Base-by-base conservation (phyloP, 2,888 invertebrate species). In the Malthinus flaveolus region DNA sequence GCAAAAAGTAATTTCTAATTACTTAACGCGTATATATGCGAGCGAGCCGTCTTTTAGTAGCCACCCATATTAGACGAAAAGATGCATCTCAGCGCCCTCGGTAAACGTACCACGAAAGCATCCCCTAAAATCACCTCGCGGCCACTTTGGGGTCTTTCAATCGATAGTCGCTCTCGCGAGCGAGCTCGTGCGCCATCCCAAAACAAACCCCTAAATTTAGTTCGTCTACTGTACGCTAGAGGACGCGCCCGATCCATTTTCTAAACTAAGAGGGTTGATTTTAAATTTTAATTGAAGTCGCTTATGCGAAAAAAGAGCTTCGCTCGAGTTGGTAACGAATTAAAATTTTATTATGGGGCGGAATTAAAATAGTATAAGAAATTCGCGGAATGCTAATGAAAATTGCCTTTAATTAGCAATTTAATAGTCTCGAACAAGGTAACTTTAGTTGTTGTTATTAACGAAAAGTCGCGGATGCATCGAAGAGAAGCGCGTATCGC, bases 141-240 rank as follows among this genome's bases (percentile, higher is more conserved):
- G 7, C 13, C 12, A 39, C 9, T 42, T 23, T 13, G 9, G 23
- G 39, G 39, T 13, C 15, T 15, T 12, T 1, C 13, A 15, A 5
- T 23, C 23, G 23, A 23, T 23, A 23, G 23, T 23, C 5, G 5
- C 35, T 35, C 3, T 11, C 5, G 6, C 5, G 6, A n/a, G 39
- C 6, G n/a, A 42, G 39, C n/a, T n/a, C 12, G 39, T 42, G 39
- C 39, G 39, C 39, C 23, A 42, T 5, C 52, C 53, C 23, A 61
- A 61, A 62, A 15, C 50, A 32, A 64, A 63, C 70, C 73, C 73
- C 73, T 63, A 71, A 76, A 74, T 68, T 68, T 68, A 65, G 62
- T 69, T 69, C 59, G 39, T 65, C 74, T 72, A 71, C 69, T 67
- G 62, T 62, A 64, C 71, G 68, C 45, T 39, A 73, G 74, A 70